These are phyloP conservation scores for Aurelia aurita DNA, from an alignment of 30 jellyfish, hydroid and myxozoan species.

Conservation along the genomic window DNA sequence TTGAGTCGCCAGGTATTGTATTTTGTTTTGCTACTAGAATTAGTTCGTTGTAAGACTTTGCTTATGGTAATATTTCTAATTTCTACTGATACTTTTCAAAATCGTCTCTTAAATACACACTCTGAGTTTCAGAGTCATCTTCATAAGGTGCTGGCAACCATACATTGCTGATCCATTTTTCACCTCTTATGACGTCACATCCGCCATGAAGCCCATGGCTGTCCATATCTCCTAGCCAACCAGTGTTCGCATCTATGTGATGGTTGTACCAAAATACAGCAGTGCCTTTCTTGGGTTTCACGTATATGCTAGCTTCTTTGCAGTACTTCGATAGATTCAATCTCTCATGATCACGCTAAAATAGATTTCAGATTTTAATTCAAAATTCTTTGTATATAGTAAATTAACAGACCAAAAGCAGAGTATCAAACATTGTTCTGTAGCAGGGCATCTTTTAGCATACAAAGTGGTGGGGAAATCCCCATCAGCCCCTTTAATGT, in stretches of 20 bases:
- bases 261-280: conserved; percentile 97
- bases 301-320: conserved; percentile 77
- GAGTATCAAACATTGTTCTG: no score
- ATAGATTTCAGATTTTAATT: no score
- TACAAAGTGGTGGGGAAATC: no score
- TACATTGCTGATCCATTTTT: conserved; percentile 92
- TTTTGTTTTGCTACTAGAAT: no score
- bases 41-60: no score
- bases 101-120: conserved; percentile 41
- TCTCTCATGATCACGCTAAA: not conserved
- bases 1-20: no score
- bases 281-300: conserved; percentile 82
- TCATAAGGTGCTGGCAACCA: conserved; percentile 95
- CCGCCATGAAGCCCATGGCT: conserved; percentile 94
- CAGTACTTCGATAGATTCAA: conserved; percentile 64
- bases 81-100: not conserved
- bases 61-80: no score
- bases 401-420: no score
- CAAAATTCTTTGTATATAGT: no score
- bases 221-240: conserved; percentile 92
- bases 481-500: no score
- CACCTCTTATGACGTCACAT: conserved; percentile 95
- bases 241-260: conserved; percentile 68
- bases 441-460: no score
- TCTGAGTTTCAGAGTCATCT: conserved; percentile 38